Base-by-base conservation (phyloP, 2,797 vertebrate genomes). In the Synaphobranchus kaupii region DNA sequence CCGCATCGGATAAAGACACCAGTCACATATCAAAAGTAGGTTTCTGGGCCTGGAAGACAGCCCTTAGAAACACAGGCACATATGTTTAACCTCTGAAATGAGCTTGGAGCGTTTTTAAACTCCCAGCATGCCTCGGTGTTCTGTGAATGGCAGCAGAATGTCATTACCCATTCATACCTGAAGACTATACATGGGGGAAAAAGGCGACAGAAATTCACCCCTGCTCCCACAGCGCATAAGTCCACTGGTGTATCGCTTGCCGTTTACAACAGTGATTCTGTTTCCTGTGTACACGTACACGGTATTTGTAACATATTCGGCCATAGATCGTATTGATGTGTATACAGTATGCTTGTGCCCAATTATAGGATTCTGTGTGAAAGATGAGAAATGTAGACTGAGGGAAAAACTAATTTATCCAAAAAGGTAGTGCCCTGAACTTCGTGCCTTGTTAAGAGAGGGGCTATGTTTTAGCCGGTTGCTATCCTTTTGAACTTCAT, bases 31-130 rank as follows among this genome's bases (percentile, higher is more conserved):
- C 87, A 91, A 92, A 96, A 95, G 92, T 96, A 93, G 95, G 95
- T 96, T 96, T 96, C 93, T 96, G 92, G 96, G 95, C 92, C 93
- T 93, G 84, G 54, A 90, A 88, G 84, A 90, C 89, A 88, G 56
- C 39, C 83, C 93, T 91, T 93, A 31, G 82, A 50, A 87, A 88
- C 87, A 89, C 89, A 90, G 89, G 83, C 90, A 25, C 84, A 66
- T 13, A 89, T 92, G 92, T 94, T 94, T 94, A 95, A 95, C 93
- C 93, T 90, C 86, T 58, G 56, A 92, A 95, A 96, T 94, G 91
- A 95, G 94, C 92, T 88, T 91, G 54, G 91, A 89, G 88, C 89
- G 87, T 84, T 28, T 31, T 76, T 20, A 39, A 44, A 47, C 20
- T 80, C 39, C 17, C 39, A 22, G 76, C 2, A 47, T n/a, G 44